A percentile compares a stretch with the other conserved stretches of the same genome.
These are phyloP conservation scores for Cydia strobilella DNA, from an alignment of 1,140 invertebrate species.

Conservation along the genomic window DNA sequence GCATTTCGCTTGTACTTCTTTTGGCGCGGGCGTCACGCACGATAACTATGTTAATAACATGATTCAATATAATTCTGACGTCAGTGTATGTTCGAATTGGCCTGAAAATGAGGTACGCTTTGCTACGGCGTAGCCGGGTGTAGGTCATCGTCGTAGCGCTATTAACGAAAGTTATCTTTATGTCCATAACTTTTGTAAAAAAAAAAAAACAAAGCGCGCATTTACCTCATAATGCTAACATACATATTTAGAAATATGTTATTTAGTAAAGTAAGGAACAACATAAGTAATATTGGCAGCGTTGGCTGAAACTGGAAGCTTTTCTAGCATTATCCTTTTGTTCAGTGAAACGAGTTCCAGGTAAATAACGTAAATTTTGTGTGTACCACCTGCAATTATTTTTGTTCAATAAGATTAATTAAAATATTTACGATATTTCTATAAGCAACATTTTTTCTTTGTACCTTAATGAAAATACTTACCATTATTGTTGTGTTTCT, in stretches of 20 bases:
- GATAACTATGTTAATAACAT: too few species aligned
- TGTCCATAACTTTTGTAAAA: background rate
- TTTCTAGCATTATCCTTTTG: background rate
- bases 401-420: background rate
- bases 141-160: background rate
- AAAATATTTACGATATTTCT: background rate
- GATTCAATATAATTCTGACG: too few species aligned
- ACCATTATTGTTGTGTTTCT: constrained; percentile 1
- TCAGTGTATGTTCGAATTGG: too few species aligned
- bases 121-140: background rate
- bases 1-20: too few species aligned
- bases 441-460: background rate
- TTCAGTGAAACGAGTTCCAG: background rate
- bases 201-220: too few species aligned
- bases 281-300: background rate
- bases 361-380: background rate
- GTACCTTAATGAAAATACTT: constrained; percentile 12
- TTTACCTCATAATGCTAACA: too few species aligned
- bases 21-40: too few species aligned
- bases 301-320: background rate
- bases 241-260: background rate
- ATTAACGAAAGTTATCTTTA: background rate
- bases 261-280: background rate
- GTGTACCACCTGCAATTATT: too few species aligned
- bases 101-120: background rate